Evolutionary conservation across 2,113 vertebrate species (phyloP).

Genomic region (Poecile atricapillus): DNA sequence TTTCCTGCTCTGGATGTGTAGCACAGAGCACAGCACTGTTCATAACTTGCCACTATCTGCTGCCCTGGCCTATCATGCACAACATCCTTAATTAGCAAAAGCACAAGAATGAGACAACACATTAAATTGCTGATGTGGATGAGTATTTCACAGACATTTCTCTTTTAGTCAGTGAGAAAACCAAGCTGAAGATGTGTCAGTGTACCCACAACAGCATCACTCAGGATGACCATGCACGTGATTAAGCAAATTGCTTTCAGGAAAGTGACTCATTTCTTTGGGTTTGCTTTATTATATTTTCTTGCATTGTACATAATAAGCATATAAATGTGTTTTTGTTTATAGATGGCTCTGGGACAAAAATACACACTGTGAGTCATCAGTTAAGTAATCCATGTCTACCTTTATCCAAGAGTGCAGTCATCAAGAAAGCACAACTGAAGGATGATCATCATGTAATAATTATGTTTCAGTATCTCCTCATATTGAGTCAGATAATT

Average conservation of each 20-base stretch:
- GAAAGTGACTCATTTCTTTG: conserved; percentile 2
- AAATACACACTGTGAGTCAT: neutral
- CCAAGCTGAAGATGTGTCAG: neutral
- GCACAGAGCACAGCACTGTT: neutral
- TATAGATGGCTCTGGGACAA: neutral
- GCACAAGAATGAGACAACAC: neutral
- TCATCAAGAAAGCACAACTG: neutral
- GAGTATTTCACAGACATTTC: neutral
- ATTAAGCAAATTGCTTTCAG: neutral
- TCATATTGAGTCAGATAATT: neutral
- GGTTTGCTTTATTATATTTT: conserved; percentile 2
- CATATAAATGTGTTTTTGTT: neutral
- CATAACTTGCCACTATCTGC: neutral
- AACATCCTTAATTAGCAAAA: neutral
- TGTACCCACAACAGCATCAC: neutral
- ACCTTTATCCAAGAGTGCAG: neutral
- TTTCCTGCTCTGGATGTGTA: neutral
- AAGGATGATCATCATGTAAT: neutral
- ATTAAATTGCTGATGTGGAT: neutral
- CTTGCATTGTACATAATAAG: neutral
- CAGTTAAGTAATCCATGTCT: neutral
- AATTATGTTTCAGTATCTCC: neutral
- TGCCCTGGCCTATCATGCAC: neutral
- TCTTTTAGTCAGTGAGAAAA: neutral
- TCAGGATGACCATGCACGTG: neutral